A percentile compares a stretch with the other conserved stretches of the same genome.
These are phyloP conservation scores for Mastomys coucha DNA, from an alignment of 2,113 vertebrate genomes.

Conservation along the genomic window DNA sequence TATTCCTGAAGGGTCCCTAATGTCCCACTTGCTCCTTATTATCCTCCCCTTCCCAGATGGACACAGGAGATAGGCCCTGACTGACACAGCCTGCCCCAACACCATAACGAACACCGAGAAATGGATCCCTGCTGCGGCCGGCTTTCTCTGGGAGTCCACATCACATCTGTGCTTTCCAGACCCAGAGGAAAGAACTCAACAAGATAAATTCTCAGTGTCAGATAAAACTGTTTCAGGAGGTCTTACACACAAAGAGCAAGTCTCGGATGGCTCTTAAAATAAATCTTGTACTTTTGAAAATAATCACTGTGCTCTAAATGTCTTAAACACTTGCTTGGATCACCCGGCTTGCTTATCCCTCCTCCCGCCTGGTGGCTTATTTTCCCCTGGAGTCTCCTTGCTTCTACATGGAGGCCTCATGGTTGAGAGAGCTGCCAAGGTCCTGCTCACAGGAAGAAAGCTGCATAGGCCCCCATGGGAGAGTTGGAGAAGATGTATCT, in stretches of 20 bases:
- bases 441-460: neutral
- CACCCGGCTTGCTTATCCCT: neutral
- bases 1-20: neutral
- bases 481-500: neutral
- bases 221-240: constrained; percentile 60
- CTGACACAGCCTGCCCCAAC: neutral
- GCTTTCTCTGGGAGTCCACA: constrained; percentile 49
- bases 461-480: neutral
- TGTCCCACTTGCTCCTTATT: neutral
- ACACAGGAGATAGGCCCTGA: neutral
- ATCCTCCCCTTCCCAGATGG: neutral
- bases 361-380: neutral
- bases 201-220: constrained; percentile 69
- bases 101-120: neutral
- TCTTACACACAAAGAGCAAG: constrained; percentile 55
- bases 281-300: constrained; percentile 64
- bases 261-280: constrained; percentile 72
- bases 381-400: neutral
- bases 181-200: constrained; percentile 67
- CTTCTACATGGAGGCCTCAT: neutral
- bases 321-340: constrained; percentile 56
- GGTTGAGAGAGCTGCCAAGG: neutral
- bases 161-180: constrained; percentile 67
- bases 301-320: constrained; percentile 60
- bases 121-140: neutral